phyloP scores from a whole-genome alignment of 2,797 vertebrate species.

The Simalia tracyae region DNA sequence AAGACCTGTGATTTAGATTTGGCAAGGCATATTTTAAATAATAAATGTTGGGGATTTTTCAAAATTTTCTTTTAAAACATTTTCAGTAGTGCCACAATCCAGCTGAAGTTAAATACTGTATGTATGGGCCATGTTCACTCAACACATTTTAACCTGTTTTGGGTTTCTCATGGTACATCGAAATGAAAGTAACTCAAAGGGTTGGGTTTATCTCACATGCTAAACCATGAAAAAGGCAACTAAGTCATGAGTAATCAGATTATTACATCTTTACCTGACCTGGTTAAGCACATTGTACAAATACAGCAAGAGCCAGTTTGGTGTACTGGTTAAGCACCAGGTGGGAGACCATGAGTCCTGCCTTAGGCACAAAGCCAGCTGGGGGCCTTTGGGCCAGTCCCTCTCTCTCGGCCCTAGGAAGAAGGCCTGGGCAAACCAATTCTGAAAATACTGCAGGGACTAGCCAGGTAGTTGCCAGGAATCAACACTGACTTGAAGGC shows the following conservation, averaged over 20 bases:
- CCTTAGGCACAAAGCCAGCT: neutral
- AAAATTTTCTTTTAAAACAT: neutral
- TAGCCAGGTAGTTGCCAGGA: neutral
- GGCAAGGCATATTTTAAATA: neutral
- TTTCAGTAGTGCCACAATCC: neutral
- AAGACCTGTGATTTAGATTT: neutral
- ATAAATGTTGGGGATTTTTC: no score
- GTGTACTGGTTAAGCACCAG: neutral
- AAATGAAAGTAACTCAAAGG: neutral
- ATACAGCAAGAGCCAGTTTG: no score
- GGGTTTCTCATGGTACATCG: neutral
- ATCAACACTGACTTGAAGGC: neutral
- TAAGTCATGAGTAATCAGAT: neutral
- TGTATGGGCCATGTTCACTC: neutral
- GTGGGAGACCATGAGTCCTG: neutral
- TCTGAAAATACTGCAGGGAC: neutral
- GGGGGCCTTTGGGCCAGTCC: neutral
- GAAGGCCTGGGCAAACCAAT: neutral
- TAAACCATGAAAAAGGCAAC: neutral
- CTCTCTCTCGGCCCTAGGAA: neutral
- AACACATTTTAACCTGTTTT: neutral
- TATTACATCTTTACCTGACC: no score
- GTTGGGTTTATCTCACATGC: neutral
- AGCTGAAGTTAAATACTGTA: neutral
- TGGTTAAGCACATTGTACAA: no score